Evolutionary conservation across 2,797 vertebrate species (phyloP), one percentile per base, ranked within the genome.

Genomic region (Clarias pachynema): DNA sequence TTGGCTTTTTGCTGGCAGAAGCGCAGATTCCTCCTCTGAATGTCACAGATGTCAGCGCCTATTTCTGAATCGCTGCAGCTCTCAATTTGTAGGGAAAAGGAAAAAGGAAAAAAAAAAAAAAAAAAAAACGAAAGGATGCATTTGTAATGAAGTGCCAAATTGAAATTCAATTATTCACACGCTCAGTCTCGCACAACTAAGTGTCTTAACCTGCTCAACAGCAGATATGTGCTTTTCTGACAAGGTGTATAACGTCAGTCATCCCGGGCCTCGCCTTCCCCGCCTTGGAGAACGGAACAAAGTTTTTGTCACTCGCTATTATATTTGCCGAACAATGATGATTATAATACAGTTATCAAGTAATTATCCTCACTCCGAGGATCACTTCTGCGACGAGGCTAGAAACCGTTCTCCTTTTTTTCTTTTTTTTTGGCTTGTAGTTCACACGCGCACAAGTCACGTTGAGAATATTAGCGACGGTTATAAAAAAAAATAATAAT

Each of bases 21-120:
- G 89, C 90, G 92, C 90, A 90, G 90, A 92, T 87, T 86, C 87
- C 90, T 86, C 91, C 93, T 92, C 92, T 93, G 93, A 93, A 93
- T 92, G 92, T 94, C 93, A 94, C 91, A 91, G 91, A 91, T 93
- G 92, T 92, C 91, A 90, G 93, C 91, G 91, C 93, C 90, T 91
- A 89, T 91, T 87, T 90, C 90, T 88, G 92, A 91, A 93, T 94
- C 88, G 65, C 85, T 75, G 60, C 82, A 26, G 93, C 90, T 93
- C 89, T 94, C 91, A 89, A 91, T 86, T 92, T 88, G 90, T 92
- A 88, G 59, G 22, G 22, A 60, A 60, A 24, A n/a, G 60, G 60
- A 12, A 49, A 12, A 49, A 18, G n/a, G n/a, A n/a, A n/a, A n/a
- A n/a, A n/a, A n/a, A n/a, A n/a, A n/a, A n/a, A n/a, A n/a, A n/a